These are phyloP conservation scores for Halichoerus grypus DNA, from an alignment of 2,113 vertebrate species.

Conservation along the genomic window DNA sequence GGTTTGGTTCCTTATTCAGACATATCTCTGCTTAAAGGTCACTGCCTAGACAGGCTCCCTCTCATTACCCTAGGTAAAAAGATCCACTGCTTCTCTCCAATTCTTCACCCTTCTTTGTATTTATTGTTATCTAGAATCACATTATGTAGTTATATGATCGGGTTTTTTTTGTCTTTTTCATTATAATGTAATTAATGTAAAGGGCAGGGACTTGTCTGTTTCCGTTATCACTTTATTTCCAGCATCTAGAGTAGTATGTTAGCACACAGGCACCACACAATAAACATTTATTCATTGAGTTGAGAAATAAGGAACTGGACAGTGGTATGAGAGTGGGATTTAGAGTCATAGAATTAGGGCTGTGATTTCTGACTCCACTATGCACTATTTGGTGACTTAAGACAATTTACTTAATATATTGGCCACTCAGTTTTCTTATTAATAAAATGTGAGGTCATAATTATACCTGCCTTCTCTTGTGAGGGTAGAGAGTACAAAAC, in stretches of 20 bases:
- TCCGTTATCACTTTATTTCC: neutral
- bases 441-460: constrained; percentile 8
- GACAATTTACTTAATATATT: neutral
- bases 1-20: neutral
- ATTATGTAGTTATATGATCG: neutral
- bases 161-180: neutral
- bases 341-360: neutral
- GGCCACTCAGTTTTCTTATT: neutral
- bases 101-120: neutral
- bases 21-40: neutral
- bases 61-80: neutral
- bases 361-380: neutral
- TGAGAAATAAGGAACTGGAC: neutral
- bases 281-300: neutral
- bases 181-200: neutral
- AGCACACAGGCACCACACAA: neutral
- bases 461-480: neutral
- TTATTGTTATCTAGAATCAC: neutral
- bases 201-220: neutral
- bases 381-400: neutral
- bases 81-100: neutral
- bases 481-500: neutral
- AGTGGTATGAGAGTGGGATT: neutral
- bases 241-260: neutral
- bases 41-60: neutral